These are phyloP conservation scores for Tapirus terrestris DNA, from an alignment of 2,113 vertebrate genomes.

Conservation along the genomic window DNA sequence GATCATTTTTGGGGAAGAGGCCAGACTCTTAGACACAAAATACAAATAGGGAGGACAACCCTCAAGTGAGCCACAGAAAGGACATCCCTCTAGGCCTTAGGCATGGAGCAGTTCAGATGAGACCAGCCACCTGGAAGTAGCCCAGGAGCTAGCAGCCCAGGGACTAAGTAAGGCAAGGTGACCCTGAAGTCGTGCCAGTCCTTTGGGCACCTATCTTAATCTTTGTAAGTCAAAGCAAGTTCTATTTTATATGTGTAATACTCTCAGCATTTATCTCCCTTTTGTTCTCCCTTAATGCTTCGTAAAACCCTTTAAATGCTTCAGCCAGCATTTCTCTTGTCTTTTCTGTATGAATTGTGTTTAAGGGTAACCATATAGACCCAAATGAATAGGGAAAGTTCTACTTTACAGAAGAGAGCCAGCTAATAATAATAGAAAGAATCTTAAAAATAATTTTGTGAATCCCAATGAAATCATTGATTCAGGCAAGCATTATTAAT, in stretches of 20 bases:
- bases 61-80: background rate
- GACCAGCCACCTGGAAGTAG: background rate
- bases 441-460: background rate
- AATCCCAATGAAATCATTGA: background rate
- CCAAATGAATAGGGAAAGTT: background rate
- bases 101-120: background rate
- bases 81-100: background rate
- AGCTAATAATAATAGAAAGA: background rate
- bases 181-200: background rate
- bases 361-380: background rate
- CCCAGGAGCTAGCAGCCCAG: background rate
- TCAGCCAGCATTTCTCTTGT: background rate
- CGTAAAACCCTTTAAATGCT: background rate
- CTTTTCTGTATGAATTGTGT: background rate
- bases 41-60: background rate
- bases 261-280: background rate
- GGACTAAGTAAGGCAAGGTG: background rate
- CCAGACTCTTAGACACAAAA: background rate
- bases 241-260: background rate
- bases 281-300: background rate
- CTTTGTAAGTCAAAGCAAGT: background rate
- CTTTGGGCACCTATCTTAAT: background rate
- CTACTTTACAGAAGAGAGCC: background rate
- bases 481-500: background rate
- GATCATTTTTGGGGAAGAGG: background rate